These are phyloP conservation scores for Galeopsomyia nigrocyanea DNA, from an alignment of 2,888 invertebrate genomes.

Conservation along the genomic window DNA sequence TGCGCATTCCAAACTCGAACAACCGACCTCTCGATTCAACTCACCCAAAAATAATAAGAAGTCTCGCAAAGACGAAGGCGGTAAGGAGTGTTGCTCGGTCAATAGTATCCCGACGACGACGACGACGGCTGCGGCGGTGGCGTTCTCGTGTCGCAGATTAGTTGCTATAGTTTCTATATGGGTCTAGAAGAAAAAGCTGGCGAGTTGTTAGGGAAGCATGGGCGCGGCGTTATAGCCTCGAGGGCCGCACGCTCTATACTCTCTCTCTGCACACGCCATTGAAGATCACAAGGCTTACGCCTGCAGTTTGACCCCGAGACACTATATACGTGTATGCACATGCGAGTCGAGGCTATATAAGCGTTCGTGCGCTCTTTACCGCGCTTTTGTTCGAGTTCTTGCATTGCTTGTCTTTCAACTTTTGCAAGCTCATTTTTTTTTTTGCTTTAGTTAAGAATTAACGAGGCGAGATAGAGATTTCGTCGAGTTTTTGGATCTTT, in stretches of 20 bases:
- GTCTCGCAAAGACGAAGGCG: no score
- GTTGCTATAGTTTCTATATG: constrained; percentile 56
- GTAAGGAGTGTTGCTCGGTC: constrained; percentile 37
- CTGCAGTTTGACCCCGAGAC: constrained; percentile 18
- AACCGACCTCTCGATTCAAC: not conserved
- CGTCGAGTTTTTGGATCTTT: no score
- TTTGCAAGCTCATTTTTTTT: constrained; percentile 5
- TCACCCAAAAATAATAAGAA: not conserved
- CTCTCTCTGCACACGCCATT: not conserved
- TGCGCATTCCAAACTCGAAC: no score
- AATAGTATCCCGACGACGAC: constrained; percentile 53
- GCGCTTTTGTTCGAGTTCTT: no score
- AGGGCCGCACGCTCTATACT: constrained; percentile 44
- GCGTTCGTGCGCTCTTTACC: not conserved
- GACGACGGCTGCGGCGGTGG: not conserved
- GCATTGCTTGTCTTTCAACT: no score
- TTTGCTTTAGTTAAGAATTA: no score
- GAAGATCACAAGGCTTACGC: constrained; percentile 34
- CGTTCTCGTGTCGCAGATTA: constrained; percentile 57
- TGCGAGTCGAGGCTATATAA: not conserved
- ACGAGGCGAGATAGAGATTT: no score
- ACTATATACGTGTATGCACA: no score
- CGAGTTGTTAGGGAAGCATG: constrained; percentile 56
- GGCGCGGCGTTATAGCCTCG: constrained; percentile 36
- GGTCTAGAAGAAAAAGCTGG: constrained; percentile 55